Base-by-base conservation (phyloP, 2,797 vertebrate genomes). In the Scolopax rusticola region DNA sequence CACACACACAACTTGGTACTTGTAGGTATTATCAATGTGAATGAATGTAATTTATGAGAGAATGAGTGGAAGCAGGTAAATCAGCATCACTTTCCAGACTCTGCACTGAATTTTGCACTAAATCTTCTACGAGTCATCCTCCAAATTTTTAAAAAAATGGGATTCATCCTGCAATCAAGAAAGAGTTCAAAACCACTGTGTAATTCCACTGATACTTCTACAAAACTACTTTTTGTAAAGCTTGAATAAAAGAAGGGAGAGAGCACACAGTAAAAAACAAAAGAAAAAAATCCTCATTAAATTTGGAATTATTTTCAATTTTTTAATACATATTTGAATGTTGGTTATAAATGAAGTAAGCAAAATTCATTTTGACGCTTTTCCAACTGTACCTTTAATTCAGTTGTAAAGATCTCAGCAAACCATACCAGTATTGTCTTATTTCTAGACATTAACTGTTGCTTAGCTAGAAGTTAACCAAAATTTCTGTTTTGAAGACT, bases 1-100 rank as follows among this genome's bases (percentile, higher is more conserved):
- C 1, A 33, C 0, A 1, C 45, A 59, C 21, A 45, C 12, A 36
- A 10, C 36, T 36, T 24, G 9, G 6, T 28, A 36, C 47, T 12
- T 59, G 1, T 32, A 27, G 67, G 11, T 18, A 27, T 38, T 45
- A 45, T n/a, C 63, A 45, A 13, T 5, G 6, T 18, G 19, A 73
- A 19, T 24, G 32, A 85, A 57, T 50, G 5, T 51, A 25, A 65
- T 23, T 13, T 28, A 40, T 27, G 27, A 64, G 8, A 77, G 50
- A 75, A 56, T 20, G 15, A 71, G 33, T 24, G 8, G 41, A 64
- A 89, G 12, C 1, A 2, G 32, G 38, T 82, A 84, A 91, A 69
- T 30, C 59, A 76, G 25, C 32, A 69, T 28, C 32, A 24, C 6
- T 38, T 76, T 47, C 19, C 43, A 87, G 19, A 64, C 69, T 32